Percentiles rank a stretch among this genome's conserved stretches.
These are phyloP conservation scores for Chirona hameri DNA, from an alignment of 2,888 invertebrate species.

Conservation along the genomic window DNA sequence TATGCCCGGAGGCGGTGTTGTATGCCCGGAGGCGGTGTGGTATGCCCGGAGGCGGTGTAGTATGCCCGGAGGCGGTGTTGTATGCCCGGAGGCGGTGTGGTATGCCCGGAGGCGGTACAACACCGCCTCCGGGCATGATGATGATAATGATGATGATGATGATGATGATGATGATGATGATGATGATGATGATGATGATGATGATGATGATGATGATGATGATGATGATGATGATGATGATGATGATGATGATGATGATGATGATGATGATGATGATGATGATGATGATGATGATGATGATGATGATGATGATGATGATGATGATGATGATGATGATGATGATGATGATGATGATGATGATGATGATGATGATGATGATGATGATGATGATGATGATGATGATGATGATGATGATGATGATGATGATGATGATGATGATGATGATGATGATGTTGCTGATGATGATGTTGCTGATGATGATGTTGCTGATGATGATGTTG, in stretches of 20 bases:
- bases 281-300: conserved; percentile 40
- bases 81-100: no score
- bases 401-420: conserved; percentile 40
- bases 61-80: no score
- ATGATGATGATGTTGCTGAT: no score
- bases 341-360: conserved; percentile 40
- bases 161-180: conserved; percentile 22
- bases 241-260: conserved; percentile 36
- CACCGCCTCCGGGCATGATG: no score
- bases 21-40: no score
- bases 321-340: conserved; percentile 40
- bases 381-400: conserved; percentile 40
- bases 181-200: conserved; percentile 22
- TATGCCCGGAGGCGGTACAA: no score
- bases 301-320: conserved; percentile 40
- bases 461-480: no score
- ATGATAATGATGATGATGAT: no score
- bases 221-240: conserved; percentile 22
- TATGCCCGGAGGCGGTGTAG: no score
- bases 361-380: conserved; percentile 40
- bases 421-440: conserved; percentile 40
- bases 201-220: conserved; percentile 22
- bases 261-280: conserved; percentile 40
- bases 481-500: no score
- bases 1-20: no score